Conservation (phyloP, 1,140 invertebrate genomes). For the Tetragnatha versicolor region DNA sequence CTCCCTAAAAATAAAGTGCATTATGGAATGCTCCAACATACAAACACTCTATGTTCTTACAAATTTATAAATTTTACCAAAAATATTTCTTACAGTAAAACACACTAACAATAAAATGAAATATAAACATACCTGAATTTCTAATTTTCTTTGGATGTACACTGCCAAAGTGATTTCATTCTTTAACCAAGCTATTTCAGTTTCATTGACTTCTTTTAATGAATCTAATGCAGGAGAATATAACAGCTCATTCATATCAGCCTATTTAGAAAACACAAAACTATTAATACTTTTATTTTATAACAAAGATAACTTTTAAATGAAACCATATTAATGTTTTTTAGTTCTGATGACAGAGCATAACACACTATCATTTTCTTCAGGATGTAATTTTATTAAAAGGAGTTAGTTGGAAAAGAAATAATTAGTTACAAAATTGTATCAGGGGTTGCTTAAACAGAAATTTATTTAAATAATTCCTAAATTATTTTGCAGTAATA, state of each 20-base stretch:
- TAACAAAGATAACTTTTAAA: too few relatives aligned
- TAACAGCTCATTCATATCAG: neutral
- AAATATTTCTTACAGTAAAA: neutral
- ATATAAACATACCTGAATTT: neutral
- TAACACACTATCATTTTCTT: too few relatives aligned
- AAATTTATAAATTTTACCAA: neutral
- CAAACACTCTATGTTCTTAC: neutral
- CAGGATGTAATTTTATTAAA: too few relatives aligned
- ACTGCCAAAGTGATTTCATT: neutral
- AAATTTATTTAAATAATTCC: too few relatives aligned
- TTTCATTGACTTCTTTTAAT: neutral
- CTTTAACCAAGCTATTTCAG: neutral
- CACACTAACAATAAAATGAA: neutral
- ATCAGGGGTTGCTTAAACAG: too few relatives aligned
- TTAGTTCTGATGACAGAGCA: too few relatives aligned
- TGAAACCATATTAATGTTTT: too few relatives aligned
- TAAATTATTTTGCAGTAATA: too few relatives aligned
- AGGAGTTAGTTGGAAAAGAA: too few relatives aligned
- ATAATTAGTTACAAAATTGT: too few relatives aligned
- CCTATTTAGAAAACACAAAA: too few relatives aligned
- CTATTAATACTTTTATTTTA: too few relatives aligned
- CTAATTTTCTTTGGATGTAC: neutral
- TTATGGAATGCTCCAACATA: neutral
- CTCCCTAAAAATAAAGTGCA: neutral
- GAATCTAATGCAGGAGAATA: slow-evolving; percentile 2